Base-by-base conservation (phyloP, 2,888 invertebrate genomes). In the Invenusta paracnida region DNA sequence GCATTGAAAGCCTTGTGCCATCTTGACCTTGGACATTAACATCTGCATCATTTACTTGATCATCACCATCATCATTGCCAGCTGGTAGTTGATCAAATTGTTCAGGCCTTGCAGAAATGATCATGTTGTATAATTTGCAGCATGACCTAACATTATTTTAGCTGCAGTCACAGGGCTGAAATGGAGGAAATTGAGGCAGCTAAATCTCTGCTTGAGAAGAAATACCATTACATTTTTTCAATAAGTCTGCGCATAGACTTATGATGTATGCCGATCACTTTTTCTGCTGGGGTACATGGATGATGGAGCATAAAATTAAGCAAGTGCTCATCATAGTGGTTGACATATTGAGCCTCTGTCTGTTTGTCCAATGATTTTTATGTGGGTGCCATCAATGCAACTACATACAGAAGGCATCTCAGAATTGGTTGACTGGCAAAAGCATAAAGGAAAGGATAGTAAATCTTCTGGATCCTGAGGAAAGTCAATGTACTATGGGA, bases 341-440 rank as follows among this genome's bases (percentile, higher is more conserved):
- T 85, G n/a, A 86, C 73, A 30, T 13, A 86, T 30, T 86, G 86
- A 25, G 83, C 30, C 27, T 86, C 29, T 29, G 27, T 29, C 30
- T 0, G 73, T 85, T 17, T 84, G 86, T 29, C 30, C 79, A 67
- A 84, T 86, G 1, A 86, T 86, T 5, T 2, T 17, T 2, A 86
- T 86, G 30, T 85, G 85, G 0, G 86, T 73, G 11, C 86, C 86
- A 29, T 85, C 86, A 13, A 86, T 30, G 25, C 23, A 79, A 2
- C 79, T n/a, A 79, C 79, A 79, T 79, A 79, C 79, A 27, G 25
- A 25, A 5, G 79, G 79, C 79, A 79, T 79, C 5, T 48, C 17
- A 48, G 48, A 48, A 48, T 48, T 48, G 48, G 48, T 48, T 17
- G 5, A n/a, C n/a, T n/a, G n/a, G n/a, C n/a, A n/a, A 48, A 48